Evolutionary conservation across 2,113 vertebrate species (phyloP), one percentile per base, ranked within the genome.

Genomic region (Willisornis vidua): DNA sequence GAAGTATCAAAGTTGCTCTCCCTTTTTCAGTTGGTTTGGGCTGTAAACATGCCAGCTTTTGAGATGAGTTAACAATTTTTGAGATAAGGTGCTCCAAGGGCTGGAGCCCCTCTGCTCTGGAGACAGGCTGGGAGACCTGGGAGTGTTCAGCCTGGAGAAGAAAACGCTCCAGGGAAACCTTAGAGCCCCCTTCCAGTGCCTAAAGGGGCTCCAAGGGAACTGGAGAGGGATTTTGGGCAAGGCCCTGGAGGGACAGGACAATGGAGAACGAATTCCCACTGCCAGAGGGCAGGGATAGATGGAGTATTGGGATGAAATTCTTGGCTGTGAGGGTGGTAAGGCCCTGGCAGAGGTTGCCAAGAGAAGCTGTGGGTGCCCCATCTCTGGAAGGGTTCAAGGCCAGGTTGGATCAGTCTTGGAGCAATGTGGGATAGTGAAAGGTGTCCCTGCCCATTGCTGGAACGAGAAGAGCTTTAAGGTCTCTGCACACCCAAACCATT

Each of bases 251-350:
- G 16, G 29, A 54, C n/a, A 48, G 39, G n/a, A 51, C n/a, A n/a
- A 4, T 1, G 3, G 66, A 3, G 1, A 80, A 43, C 37, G 43
- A 31, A 15, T n/a, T 67, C 43, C 22, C 43, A 46, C 31, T 67
- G 43, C 10, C 65, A 46, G 43, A 12, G 22, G 22, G 31, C 23
- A 43, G 15, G 18, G 1, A 10, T 8, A 15, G 43, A 48, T 68
- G 62, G 29, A 55, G 48, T 31, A 29, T 26, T 76, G n/a, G n/a
- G 29, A 12, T 41, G 54, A 12, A 68, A 61, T 41, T 48, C 0
- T 10, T 25, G 0, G 0, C 9, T 61, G 6, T 61, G n/a, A 68
- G 33, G 13, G 13, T 25, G 70, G 3, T 0, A 7, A 74, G 15
- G 6, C 19, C 22, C 37, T 33, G 33, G 61, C 39, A 25, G 23